A percentile compares a stretch with the other conserved stretches of the same genome.
Conservation (phyloP, 2,113 vertebrate species). For the Promerops cafer region DNA sequence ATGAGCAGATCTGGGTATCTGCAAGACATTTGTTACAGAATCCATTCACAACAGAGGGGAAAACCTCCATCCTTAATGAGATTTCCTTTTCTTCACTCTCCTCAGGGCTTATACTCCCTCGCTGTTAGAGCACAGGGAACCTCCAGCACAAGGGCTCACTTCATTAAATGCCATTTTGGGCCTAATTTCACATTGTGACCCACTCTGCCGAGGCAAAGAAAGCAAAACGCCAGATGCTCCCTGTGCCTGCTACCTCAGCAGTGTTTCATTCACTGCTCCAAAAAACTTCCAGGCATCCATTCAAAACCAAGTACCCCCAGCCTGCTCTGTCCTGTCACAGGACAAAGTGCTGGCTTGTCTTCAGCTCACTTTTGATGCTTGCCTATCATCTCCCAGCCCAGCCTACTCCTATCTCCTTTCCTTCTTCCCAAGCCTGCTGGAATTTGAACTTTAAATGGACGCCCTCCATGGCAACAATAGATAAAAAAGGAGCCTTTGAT, state of each 20-base stretch:
- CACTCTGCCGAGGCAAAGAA: slow-evolving; percentile 26
- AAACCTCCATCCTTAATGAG: background rate
- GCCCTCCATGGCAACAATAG: slow-evolving; percentile 65
- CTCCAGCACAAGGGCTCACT: slow-evolving; percentile 49
- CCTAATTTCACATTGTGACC: slow-evolving; percentile 57
- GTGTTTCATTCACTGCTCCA: slow-evolving; percentile 42
- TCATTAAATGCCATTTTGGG: slow-evolving; percentile 52
- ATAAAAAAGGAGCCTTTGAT: slow-evolving; percentile 74
- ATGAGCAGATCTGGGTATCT: background rate
- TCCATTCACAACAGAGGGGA: background rate
- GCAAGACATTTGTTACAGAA: background rate
- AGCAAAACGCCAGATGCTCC: slow-evolving; percentile 63
- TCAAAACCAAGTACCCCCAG: slow-evolving; percentile 61
- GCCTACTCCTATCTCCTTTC: slow-evolving; percentile 65
- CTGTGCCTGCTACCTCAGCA: slow-evolving; percentile 24
- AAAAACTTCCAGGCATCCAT: slow-evolving; percentile 54
- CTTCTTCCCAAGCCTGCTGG: slow-evolving; percentile 70
- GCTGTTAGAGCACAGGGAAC: background rate
- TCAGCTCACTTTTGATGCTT: slow-evolving; percentile 66
- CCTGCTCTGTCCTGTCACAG: slow-evolving; percentile 44
- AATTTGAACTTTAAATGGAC: slow-evolving; percentile 74
- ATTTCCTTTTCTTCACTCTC: background rate
- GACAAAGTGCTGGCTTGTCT: slow-evolving; percentile 73
- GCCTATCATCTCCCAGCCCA: slow-evolving; percentile 65
- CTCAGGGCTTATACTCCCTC: background rate